These are phyloP conservation scores for Dynastes grantii DNA, from an alignment of 2,888 invertebrate species.

Conservation along the genomic window DNA sequence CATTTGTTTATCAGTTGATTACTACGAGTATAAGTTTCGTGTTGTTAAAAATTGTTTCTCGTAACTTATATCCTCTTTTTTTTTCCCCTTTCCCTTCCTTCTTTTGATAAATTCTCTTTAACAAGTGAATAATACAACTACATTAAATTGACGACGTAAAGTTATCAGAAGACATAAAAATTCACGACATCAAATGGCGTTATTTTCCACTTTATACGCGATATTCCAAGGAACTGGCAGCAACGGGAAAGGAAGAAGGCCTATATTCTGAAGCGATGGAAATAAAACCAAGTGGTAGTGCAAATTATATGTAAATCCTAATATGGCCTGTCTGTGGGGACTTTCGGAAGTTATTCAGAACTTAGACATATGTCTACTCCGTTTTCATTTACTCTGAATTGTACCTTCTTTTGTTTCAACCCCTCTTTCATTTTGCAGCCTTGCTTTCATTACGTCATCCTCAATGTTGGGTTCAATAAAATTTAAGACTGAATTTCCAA, in stretches of 20 bases:
- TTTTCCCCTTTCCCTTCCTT: not conserved
- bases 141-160: slow-evolving; percentile 18
- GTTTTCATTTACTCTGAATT: slow-evolving; percentile 1
- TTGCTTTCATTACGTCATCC: not conserved
- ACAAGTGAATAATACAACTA: slow-evolving; percentile 34
- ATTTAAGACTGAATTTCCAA: no score
- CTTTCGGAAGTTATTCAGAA: slow-evolving; percentile 8
- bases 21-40: slow-evolving; percentile 20
- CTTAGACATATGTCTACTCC: slow-evolving; percentile 9
- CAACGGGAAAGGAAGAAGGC: not conserved
- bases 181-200: not conserved
- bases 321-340: not conserved
- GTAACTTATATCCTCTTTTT: slow-evolving; percentile 10
- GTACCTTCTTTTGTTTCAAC: slow-evolving; percentile 9
- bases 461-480: no score
- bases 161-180: slow-evolving; percentile 23
- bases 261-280: slow-evolving; percentile 5
- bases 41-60: slow-evolving; percentile 29
- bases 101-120: slow-evolving; percentile 35
- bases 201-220: slow-evolving; percentile 5
- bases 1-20: slow-evolving; percentile 40
- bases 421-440: not conserved
- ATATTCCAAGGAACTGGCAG: not conserved
- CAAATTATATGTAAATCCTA: slow-evolving; percentile 24
- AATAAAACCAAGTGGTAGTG: slow-evolving; percentile 9